These are phyloP conservation scores for Hipposideros armiger DNA, from an alignment of 2,113 vertebrate genomes.

Conservation along the genomic window DNA sequence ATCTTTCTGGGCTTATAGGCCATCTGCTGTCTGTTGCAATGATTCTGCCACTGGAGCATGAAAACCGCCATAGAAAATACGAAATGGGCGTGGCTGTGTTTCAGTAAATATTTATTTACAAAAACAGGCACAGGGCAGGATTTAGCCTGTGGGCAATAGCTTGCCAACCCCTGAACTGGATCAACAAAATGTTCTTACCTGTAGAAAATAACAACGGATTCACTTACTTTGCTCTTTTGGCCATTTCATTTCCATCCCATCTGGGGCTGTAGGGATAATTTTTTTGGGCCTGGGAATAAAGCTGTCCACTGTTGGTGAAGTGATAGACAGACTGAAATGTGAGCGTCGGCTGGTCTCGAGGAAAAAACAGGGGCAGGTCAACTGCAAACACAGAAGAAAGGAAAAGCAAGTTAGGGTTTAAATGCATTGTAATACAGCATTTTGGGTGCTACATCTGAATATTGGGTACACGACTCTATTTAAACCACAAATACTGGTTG, in stretches of 20 bases:
- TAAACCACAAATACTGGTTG: neutral
- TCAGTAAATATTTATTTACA: conserved; percentile 39
- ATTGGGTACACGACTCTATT: neutral
- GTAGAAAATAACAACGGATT: neutral
- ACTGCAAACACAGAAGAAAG: conserved; percentile 88
- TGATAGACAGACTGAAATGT: conserved; percentile 99
- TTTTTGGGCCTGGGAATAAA: conserved; percentile 98
- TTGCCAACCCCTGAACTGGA: neutral
- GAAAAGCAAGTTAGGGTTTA: neutral
- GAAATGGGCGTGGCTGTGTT: neutral
- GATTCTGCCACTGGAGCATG: neutral
- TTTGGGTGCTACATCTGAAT: neutral
- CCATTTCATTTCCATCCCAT: conserved; percentile 99
- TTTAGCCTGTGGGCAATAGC: neutral
- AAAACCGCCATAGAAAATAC: neutral
- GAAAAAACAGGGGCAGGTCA: conserved; percentile 98
- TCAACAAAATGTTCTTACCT: neutral
- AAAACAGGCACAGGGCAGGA: neutral
- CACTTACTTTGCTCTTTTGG: conserved; percentile 99
- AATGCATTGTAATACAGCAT: neutral
- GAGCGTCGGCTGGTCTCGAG: conserved; percentile 97
- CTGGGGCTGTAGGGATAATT: conserved; percentile 99
- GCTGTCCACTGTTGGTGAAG: conserved; percentile 98
- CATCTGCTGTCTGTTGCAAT: neutral
- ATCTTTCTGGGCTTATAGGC: neutral